These are phyloP conservation scores for Augiades crinisus DNA, from an alignment of 2,888 invertebrate species.

Conservation along the genomic window DNA sequence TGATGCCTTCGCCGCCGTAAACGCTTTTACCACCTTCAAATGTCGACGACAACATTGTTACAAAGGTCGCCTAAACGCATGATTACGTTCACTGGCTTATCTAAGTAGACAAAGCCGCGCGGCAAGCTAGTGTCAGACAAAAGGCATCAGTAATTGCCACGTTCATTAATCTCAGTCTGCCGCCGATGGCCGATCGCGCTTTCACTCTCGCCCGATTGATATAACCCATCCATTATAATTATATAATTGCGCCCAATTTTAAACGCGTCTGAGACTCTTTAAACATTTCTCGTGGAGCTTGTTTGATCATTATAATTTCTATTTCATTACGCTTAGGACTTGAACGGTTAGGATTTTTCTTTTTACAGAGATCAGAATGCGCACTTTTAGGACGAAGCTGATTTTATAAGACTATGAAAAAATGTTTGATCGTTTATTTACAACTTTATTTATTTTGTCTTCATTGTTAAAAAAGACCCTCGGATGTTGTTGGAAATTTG, in stretches of 20 bases:
- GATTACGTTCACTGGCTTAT: background rate
- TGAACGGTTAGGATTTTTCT: too few species aligned
- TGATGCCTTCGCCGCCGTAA: too few species aligned
- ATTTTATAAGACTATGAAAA: too few species aligned
- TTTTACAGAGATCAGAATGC: background rate
- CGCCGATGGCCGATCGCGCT: constrained; percentile 32
- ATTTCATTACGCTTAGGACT: background rate
- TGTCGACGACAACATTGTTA: too few species aligned
- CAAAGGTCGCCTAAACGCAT: background rate
- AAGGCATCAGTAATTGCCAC: constrained; percentile 20
- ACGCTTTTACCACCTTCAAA: too few species aligned
- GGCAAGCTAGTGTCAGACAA: constrained; percentile 5
- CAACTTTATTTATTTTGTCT: too few species aligned
- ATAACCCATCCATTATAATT: constrained; percentile 34
- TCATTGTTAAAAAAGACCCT: too few species aligned
- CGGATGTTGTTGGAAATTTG: too few species aligned
- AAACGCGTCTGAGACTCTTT: background rate
- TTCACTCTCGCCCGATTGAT: constrained; percentile 39
- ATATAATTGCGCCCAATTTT: constrained; percentile 33
- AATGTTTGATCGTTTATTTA: too few species aligned
- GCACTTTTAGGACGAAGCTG: too few species aligned
- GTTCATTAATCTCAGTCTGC: constrained; percentile 34
- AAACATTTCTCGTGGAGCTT: background rate
- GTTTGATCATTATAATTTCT: background rate
- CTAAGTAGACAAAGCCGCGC: background rate